phyloP scores from a whole-genome alignment of 2,888 invertebrate species.

The Hyalella azteca region DNA sequence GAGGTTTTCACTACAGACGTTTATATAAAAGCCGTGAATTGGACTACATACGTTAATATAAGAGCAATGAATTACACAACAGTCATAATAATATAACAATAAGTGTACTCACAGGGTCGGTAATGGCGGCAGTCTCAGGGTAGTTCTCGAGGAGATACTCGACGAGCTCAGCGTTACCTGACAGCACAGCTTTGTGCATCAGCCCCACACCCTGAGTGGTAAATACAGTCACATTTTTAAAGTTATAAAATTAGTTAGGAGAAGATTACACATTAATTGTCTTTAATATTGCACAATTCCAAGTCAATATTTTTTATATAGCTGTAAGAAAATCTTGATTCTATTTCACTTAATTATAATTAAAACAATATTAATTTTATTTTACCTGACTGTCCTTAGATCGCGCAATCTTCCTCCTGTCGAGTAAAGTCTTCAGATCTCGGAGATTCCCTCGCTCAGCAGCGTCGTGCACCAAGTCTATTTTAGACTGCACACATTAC shows the following conservation, averaged over 20 bases:
- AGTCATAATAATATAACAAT: not conserved
- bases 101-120: constrained; percentile 78
- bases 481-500: constrained; percentile 86
- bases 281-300: too few species aligned
- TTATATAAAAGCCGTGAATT: too few species aligned
- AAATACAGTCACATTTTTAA: too few species aligned
- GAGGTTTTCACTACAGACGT: too few species aligned
- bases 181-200: constrained; percentile 84
- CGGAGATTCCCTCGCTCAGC: constrained; percentile 83
- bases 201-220: constrained; percentile 62
- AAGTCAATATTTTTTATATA: too few species aligned
- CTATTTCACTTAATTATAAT: too few species aligned
- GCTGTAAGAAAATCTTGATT: too few species aligned
- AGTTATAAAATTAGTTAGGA: too few species aligned
- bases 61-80: too few species aligned
- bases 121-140: constrained; percentile 76
- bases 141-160: constrained; percentile 76
- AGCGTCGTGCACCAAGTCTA: constrained; percentile 84
- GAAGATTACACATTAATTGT: too few species aligned
- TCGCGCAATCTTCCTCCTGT: constrained; percentile 75
- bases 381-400: constrained; percentile 58
- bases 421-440: constrained; percentile 82
- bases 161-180: constrained; percentile 81
- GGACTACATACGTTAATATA: too few species aligned
- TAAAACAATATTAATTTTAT: too few species aligned